Percentiles rank a stretch among this genome's conserved stretches.
phyloP scores from a whole-genome alignment of 2,888 invertebrate species.

The Camptogramma bilineatum region DNA sequence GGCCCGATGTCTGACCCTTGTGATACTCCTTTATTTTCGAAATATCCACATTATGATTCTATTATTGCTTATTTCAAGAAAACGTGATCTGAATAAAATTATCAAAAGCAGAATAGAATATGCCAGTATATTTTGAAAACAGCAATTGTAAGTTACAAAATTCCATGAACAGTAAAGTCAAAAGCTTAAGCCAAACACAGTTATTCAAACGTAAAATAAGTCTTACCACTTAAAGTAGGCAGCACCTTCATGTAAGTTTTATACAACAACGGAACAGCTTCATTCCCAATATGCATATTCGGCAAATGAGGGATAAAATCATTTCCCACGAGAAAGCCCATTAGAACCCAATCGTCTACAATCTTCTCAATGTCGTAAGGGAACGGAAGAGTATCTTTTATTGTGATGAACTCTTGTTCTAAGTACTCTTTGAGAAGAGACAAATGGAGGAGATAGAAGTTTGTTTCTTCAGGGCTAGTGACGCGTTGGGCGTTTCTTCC shows the following conservation, averaged over 20 bases:
- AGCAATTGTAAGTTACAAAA: background rate
- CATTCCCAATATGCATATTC: conserved; percentile 96
- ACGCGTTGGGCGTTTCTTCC: conserved; percentile 88
- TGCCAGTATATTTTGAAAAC: too few relatives aligned
- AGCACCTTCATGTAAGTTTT: conserved; percentile 94
- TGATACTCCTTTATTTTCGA: background rate
- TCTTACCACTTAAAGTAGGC: conserved; percentile 93
- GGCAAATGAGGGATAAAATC: conserved; percentile 99
- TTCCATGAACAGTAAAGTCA: conserved; percentile 5
- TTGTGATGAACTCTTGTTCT: conserved; percentile 92
- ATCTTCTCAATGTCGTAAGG: conserved; percentile 94
- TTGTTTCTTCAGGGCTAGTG: conserved; percentile 93
- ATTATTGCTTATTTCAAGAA: background rate
- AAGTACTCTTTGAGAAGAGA: conserved; percentile 97
- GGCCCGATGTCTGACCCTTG: conserved; percentile 23
- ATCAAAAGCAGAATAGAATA: too few relatives aligned
- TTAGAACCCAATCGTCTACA: conserved; percentile 99
- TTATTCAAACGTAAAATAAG: background rate
- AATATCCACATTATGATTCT: background rate
- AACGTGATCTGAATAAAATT: background rate
- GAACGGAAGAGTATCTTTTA: conserved; percentile 90
- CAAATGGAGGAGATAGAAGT: conserved; percentile 96
- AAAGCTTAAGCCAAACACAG: conserved; percentile 18
- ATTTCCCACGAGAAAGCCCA: conserved; percentile 99
- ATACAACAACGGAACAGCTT: conserved; percentile 95